Base-by-base conservation (phyloP, 2,888 invertebrate genomes). In the Rhagonycha lutea region DNA sequence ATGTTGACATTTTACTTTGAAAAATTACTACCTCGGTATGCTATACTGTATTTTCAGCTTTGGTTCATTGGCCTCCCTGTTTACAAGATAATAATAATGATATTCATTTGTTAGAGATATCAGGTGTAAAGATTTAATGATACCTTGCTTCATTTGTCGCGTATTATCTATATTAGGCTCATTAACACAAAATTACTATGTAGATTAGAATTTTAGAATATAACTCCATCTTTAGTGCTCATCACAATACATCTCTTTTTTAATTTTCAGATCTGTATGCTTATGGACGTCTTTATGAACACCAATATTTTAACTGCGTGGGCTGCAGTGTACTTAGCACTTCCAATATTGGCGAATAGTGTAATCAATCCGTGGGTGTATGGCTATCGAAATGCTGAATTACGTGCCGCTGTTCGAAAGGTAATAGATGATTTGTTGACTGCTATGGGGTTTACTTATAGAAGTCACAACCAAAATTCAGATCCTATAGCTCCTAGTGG, bases 311-410 rank as follows among this genome's bases (percentile, higher is more conserved):
- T 91, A 7, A 86, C 89, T 18, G 88, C 89, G 60, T 90, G 91
- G 89, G 84, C 90, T 23, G 88, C 90, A 5, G 89, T 91, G 18
- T 91, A 90, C 85, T 84, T 92, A 60, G 90, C 90, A 4, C 86
- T 92, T n/a, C 90, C 92, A 2, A 90, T 91, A 14, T 86, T 91
- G 65, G 88, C 89, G 4, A 91, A 90, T 84, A 91, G 91, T 83
- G 90, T 91, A 8, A 87, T 90, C 75, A 92, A 92, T 83, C 92
- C 92, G 0, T 92, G 92, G 92, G 89, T 92, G 60, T 92, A 92
- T 84, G 92, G 92, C 3, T 92, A 91, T 83, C 89, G 91, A 79
- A 92, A 91, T 81, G 88, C 91, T 0, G 92, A 92, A 83, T 89
- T 92, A 81, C 88, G 91, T 12, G 85, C 89, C 0, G 91, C 91